Conservation (phyloP, 2,888 invertebrate species). For the Apamea sordens region DNA sequence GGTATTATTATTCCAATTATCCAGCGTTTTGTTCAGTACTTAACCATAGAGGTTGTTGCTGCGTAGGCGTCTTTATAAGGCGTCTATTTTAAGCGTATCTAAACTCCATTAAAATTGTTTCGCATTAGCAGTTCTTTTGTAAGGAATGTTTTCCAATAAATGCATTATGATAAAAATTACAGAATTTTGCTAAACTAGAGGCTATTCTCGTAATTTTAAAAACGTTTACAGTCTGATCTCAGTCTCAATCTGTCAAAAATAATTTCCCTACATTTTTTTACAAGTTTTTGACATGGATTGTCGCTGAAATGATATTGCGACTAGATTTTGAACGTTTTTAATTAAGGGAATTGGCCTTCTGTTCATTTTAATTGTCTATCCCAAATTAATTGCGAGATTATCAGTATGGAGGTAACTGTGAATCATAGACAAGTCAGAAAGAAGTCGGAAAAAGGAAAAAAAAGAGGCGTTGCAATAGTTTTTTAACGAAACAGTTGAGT, state of each 20-base stretch:
- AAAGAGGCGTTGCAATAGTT: neutral
- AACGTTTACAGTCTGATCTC: too few species aligned
- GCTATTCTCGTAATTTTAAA: too few species aligned
- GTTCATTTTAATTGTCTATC: too few species aligned
- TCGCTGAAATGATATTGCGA: too few species aligned
- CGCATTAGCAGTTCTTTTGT: neutral
- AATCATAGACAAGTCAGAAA: neutral
- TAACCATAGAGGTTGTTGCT: slow-evolving; percentile 36
- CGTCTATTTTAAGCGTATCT: slow-evolving; percentile 14
- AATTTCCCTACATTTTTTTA: too few species aligned
- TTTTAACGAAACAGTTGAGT: neutral
- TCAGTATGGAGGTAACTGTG: neutral
- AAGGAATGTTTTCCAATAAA: neutral
- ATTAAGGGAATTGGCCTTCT: too few species aligned
- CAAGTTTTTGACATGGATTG: too few species aligned
- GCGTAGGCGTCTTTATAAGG: slow-evolving; percentile 27
- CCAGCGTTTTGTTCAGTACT: slow-evolving; percentile 31
- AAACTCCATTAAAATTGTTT: slow-evolving; percentile 20
- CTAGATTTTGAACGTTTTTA: too few species aligned
- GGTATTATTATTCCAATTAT: slow-evolving; percentile 47
- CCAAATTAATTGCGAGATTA: neutral
- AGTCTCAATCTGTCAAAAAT: too few species aligned
- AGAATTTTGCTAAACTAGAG: neutral
- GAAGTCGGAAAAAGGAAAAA: too few species aligned
- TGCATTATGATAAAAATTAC: neutral